Evolutionary conservation across 2,113 vertebrate species (phyloP).

Genomic region (Paramormyrops kingsleyae): DNA sequence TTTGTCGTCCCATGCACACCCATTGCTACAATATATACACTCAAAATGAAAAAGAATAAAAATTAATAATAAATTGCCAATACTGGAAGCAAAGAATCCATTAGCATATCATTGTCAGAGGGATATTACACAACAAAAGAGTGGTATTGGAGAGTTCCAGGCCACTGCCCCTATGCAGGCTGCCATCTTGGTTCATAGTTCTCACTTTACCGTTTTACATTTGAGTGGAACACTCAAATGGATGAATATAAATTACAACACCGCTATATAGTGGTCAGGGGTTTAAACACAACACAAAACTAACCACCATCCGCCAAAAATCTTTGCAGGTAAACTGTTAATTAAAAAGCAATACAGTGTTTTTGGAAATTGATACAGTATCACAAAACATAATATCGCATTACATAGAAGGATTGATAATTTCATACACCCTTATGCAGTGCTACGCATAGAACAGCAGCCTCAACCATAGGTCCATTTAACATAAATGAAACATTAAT

Average conservation of each 20-base stretch:
- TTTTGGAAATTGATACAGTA: background rate
- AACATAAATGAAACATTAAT: too few species aligned
- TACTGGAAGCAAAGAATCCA: background rate
- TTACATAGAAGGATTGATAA: background rate
- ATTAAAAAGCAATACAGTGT: background rate
- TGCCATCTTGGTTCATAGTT: background rate
- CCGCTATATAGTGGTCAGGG: background rate
- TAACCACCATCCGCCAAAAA: background rate
- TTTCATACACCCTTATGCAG: background rate
- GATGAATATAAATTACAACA: background rate
- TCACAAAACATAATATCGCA: background rate
- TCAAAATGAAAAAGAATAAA: background rate
- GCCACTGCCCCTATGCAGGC: background rate
- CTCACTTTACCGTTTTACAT: background rate
- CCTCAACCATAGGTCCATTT: background rate
- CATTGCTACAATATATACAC: background rate
- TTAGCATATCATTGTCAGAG: background rate
- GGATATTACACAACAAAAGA: background rate
- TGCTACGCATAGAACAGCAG: background rate
- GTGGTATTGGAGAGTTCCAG: background rate
- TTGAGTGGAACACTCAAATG: background rate
- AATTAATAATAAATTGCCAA: background rate
- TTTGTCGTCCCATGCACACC: background rate
- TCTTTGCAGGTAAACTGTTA: background rate
- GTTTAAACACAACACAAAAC: background rate